Evolutionary conservation across 2,888 invertebrate species (phyloP), one percentile per base, ranked within the genome.

Genomic region (Euplexia lucipara): DNA sequence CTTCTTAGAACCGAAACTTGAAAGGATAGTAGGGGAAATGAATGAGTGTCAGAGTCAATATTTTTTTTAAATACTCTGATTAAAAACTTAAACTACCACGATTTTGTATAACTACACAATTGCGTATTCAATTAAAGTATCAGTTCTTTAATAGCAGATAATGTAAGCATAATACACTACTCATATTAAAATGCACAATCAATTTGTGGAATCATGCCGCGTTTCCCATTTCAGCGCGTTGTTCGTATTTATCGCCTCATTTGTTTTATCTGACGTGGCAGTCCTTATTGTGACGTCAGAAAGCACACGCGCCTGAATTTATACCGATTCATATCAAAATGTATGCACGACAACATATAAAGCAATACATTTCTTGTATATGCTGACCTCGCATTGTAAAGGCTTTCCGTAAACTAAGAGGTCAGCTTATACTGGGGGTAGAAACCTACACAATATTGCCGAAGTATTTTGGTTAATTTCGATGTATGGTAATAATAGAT

Each of bases 211-310:
- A 79, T 83, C 75, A 81, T 79, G 80, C 62, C 72, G 78, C 78
- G 73, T 80, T 70, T 75, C 75, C 71, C 74, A 68, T 78, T 83
- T 79, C 75, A 73, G 69, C 76, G 60, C 51, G 63, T 53, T 72
- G 68, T 64, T 76, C 72, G 77, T 78, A 82, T 84, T 83, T 82
- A 75, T 80, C 71, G 82, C 75, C 75, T 86, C 83, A 86, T 86
- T 86, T 85, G 76, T 74, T 80, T 79, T 79, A 82, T 80, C 75
- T 75, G 78, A 79, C 69, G 65, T 59, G 52, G 61, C 69, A 53
- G 62, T 66, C 78, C 77, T 79, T 81, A 83, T 83, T 82, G 77
- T 84, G 78, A 61, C 63, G 71, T 69, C 78, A 75, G 52, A 68
- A 52, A 68, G 57, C 81, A 80, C 70, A 65, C 63, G 78, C 57